Evolutionary conservation across 1,140 invertebrate genomes (phyloP), one percentile per base, ranked within the genome.

Genomic region (Acromyrmex charruanus): DNA sequence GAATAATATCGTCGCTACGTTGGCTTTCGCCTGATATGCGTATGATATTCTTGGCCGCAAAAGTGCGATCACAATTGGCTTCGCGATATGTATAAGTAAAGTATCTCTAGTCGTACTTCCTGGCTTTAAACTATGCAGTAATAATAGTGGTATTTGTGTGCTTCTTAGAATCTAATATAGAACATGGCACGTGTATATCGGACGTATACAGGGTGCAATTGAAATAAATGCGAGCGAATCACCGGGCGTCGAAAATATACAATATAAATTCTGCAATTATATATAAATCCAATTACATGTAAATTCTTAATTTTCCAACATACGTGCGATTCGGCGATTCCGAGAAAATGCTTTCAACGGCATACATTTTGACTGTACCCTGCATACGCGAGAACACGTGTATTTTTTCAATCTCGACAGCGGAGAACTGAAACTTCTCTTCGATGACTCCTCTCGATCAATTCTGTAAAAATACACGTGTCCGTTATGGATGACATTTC

Each of bases 21-120:
- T 94, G 92, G 89, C 90, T 90, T 91, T 87, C 88, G 91, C 90
- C 89, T 95, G 94, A 95, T 95, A 95, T 95, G 94, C 84, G 91
- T 88, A 90, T 91, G 90, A 93, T 93, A 94, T 94, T 95, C 94
- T 93, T 94, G 93, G 93, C 91, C 92, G 94, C 92, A 92, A 88
- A 90, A 85, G 75, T 91, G 92, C 91, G 91, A 94, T 94, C 92
- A 94, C 93, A 93, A 87, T 82, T 69, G 85, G 86, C 87, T 89
- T 89, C 84, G 90, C 90, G 91, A 92, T 92, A 92, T 90, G 49
- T 77, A 77, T 87, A 77, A 87, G 55, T 84, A 75, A 49, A 84
- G 74, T 90, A 90, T 35, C 44, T 88, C 65, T 59, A 89, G 68
- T 31, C 49, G 55, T 75, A 75, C 72, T 63, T 58, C n/a, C 58